Evolutionary conservation across 2,888 invertebrate species (phyloP), one percentile per base, ranked within the genome.

Genomic region (Scotopteryx bipunctaria): DNA sequence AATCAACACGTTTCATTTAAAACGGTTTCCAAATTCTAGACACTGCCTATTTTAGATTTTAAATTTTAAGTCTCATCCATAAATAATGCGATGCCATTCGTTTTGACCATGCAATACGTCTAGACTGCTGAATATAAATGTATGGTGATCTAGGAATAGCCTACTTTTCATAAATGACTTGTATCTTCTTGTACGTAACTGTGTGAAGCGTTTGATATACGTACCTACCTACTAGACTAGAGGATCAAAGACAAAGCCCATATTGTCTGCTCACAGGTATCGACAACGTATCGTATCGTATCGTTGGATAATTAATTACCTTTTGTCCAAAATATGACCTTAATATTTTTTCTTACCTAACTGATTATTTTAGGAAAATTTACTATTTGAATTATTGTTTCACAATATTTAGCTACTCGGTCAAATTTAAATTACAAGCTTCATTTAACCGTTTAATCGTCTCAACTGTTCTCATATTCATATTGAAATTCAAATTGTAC

Each of bases 71-170:
- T 66, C 88, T 88, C 89, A 89, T 90, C 84, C 89, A 89, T 89
- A 82, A 66, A 79, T 86, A 85, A 84, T 82, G 71, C 71, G 78
- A 83, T 79, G 83, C 76, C 77, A 84, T 83, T 84, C 83, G 67
- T 81, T 88, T 86, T 78, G 89, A 86, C 87, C 86, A 86, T 89
- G 89, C 89, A 89, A 86, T 88, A 86, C 82, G 86, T 89, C 90
- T 88, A 87, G 89, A 87, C 84, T 63, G 65, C 65, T 75, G 89
- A 90, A 89, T 90, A 87, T 84, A 75, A 89, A 89, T 86, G 73
- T 71, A 66, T 67, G 77, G 80, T 87, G 88, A 86, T 90, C 90
- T 90, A 89, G 88, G n/a, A 89, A 86, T 84, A 75, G 81, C 74
- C 72, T 73, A 70, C 62, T 71, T 66, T 66, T 64, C 69, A 66